Percentiles rank a stretch among this genome's conserved stretches.
Conservation (phyloP, 2,888 invertebrate species). For the Plebejus argus region DNA sequence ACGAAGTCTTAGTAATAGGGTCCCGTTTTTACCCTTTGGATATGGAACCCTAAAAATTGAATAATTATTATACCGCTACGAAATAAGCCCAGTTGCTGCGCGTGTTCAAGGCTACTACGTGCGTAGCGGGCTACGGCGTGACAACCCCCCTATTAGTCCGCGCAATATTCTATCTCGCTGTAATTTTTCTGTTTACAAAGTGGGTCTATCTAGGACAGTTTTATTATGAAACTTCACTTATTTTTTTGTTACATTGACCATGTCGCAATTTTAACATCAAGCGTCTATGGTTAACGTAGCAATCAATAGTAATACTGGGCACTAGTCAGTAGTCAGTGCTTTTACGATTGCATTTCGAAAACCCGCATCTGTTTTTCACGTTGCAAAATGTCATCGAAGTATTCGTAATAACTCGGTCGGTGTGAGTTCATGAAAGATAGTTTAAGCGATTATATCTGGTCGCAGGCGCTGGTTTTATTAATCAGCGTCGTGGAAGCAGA, state of each 20-base stretch:
- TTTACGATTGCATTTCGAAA: background rate
- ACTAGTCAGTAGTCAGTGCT: no score
- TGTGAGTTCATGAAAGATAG: slow-evolving; percentile 60
- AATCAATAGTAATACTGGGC: no score
- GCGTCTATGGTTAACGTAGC: no score
- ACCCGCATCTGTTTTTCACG: background rate
- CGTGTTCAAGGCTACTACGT: background rate
- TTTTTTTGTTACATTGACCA: no score
- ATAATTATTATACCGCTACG: background rate
- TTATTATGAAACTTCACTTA: no score
- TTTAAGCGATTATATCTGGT: slow-evolving; percentile 57
- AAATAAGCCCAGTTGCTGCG: background rate
- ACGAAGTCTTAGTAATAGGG: no score
- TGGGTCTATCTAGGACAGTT: no score
- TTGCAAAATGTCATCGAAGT: background rate
- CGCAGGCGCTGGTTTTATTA: slow-evolving; percentile 63
- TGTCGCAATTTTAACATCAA: no score
- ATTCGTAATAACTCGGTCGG: slow-evolving; percentile 39
- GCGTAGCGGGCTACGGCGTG: background rate
- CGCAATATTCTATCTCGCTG: no score
- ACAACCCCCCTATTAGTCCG: background rate
- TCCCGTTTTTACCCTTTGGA: no score
- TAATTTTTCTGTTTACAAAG: no score
- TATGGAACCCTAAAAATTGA: no score
- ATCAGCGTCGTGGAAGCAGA: slow-evolving; percentile 68